Conservation (phyloP, 2,113 vertebrate species). For the Oriolus oriolus region DNA sequence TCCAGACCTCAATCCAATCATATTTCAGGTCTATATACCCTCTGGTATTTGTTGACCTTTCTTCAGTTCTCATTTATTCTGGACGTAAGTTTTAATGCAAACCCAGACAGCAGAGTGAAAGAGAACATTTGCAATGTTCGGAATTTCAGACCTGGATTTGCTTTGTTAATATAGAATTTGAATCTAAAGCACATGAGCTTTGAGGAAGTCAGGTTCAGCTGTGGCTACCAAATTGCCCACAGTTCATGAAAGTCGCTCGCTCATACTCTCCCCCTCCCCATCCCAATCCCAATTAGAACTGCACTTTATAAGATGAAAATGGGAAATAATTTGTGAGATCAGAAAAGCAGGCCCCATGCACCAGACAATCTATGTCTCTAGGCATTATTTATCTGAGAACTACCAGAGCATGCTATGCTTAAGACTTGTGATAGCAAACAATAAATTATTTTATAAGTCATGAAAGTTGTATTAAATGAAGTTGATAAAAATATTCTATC, state of each 20-base stretch:
- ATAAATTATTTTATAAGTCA: background rate
- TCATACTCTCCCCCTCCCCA: fast-evolving
- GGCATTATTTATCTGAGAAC: background rate
- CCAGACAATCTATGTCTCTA: background rate
- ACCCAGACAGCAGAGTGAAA: background rate
- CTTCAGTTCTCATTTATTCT: background rate
- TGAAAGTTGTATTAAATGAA: background rate
- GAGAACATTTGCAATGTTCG: background rate
- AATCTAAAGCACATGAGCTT: background rate
- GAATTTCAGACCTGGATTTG: background rate
- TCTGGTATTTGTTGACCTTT: background rate
- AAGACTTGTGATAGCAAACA: background rate
- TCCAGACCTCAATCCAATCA: background rate
- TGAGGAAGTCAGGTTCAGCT: background rate
- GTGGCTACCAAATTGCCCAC: background rate
- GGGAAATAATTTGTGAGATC: background rate
- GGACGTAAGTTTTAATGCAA: background rate
- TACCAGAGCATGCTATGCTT: background rate
- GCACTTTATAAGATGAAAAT: background rate
- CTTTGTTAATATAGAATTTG: background rate
- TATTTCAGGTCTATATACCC: background rate
- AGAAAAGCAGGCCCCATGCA: background rate
- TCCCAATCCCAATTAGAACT: background rate
- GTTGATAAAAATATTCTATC: background rate
- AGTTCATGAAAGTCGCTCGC: background rate